Conservation (phyloP, 2,888 invertebrate species). For the Caenorhabditis plicata region DNA sequence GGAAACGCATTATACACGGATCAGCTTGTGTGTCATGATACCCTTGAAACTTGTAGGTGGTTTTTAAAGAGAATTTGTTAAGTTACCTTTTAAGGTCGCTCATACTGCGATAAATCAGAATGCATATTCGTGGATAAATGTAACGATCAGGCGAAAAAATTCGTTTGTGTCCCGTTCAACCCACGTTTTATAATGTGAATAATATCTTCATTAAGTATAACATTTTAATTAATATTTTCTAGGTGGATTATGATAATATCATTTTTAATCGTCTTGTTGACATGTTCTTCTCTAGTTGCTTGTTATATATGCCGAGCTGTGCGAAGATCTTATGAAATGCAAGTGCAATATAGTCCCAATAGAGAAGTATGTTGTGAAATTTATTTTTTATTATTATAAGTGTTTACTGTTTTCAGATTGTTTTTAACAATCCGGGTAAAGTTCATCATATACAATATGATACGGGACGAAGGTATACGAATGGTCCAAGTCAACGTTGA, state of each 20-base stretch:
- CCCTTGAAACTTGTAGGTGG: slow-evolving; percentile 53
- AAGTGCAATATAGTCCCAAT: slow-evolving; percentile 28
- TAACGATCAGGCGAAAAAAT: slow-evolving; percentile 43
- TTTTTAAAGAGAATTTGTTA: background rate
- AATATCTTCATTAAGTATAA: background rate
- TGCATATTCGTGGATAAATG: slow-evolving; percentile 56
- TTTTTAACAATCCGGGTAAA: slow-evolving; percentile 41
- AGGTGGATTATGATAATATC: slow-evolving; percentile 53
- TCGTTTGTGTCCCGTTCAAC: slow-evolving; percentile 52
- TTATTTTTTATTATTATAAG: background rate
- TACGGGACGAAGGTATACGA: slow-evolving; percentile 10
- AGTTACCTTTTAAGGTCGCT: slow-evolving; percentile 32
- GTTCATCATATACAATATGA: slow-evolving; percentile 44
- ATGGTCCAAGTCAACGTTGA: too few relatives aligned
- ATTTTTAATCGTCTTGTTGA: slow-evolving; percentile 47
- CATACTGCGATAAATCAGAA: slow-evolving; percentile 54
- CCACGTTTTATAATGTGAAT: slow-evolving; percentile 39
- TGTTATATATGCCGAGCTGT: slow-evolving; percentile 55
- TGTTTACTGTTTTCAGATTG: slow-evolving; percentile 13
- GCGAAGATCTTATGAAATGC: slow-evolving; percentile 44
- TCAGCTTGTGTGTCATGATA: slow-evolving; percentile 53
- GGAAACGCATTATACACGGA: slow-evolving; percentile 56
- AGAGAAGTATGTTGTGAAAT: slow-evolving; percentile 18
- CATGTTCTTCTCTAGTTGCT: slow-evolving; percentile 53
- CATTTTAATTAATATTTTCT: slow-evolving; percentile 7